Evolutionary conservation across 2,888 invertebrate species (phyloP).

Genomic region (Phyllotreta cruciferae): DNA sequence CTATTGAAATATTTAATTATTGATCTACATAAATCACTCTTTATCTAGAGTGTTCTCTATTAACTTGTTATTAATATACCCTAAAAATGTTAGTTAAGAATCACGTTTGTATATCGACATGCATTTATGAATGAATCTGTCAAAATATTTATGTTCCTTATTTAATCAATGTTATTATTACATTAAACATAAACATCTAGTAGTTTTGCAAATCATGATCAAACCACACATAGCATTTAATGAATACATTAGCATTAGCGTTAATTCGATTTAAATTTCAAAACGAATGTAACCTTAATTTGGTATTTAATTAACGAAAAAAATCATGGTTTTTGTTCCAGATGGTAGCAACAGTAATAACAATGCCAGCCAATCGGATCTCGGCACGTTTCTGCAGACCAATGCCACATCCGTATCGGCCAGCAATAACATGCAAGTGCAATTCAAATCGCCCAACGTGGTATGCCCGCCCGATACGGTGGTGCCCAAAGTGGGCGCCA

Average conservation of each 20-base stretch:
- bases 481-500: conserved; percentile 55
- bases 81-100: no score
- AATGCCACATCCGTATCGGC: conserved; percentile 38
- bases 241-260: not conserved
- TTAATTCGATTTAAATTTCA: not conserved
- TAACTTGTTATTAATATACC: no score
- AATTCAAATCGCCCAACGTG: conserved; percentile 79
- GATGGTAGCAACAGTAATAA: conserved; percentile 32
- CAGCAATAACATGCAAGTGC: conserved; percentile 54
- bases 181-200: not conserved
- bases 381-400: conserved; percentile 42
- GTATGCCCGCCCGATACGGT: conserved; percentile 80
- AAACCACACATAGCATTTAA: not conserved
- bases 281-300: not conserved
- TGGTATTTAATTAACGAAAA: not conserved
- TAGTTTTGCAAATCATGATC: not conserved
- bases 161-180: conserved; percentile 11
- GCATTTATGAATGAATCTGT: conserved; percentile 8
- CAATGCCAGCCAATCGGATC: conserved; percentile 38
- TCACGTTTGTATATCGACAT: no score
- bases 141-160: conserved; percentile 8
- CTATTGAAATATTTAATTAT: conserved; percentile 4
- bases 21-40: not conserved
- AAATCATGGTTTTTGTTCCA: conserved; percentile 20
- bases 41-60: no score